These are phyloP conservation scores for Cenopis cana DNA, from an alignment of 2,888 invertebrate genomes.

Conservation along the genomic window DNA sequence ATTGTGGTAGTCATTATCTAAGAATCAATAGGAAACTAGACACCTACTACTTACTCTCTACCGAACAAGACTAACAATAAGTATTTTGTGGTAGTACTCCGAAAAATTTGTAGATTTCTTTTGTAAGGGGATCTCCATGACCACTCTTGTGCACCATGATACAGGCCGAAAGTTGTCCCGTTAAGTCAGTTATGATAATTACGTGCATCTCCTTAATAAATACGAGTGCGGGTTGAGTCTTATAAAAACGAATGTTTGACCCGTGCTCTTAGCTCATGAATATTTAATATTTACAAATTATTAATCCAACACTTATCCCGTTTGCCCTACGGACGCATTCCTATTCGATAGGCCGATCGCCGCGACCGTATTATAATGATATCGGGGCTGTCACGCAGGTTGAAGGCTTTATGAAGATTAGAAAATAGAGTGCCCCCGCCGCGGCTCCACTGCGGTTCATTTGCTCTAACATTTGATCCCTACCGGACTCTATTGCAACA, in stretches of 20 bases:
- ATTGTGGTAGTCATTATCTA: too few relatives aligned
- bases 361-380: conserved; percentile 63
- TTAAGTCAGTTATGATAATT: conserved; percentile 80
- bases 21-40: too few relatives aligned
- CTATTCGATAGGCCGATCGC: conserved; percentile 60
- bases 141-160: conserved; percentile 59
- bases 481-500: conserved; percentile 23
- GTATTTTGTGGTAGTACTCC: too few relatives aligned
- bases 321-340: conserved; percentile 65
- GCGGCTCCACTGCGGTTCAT: conserved; percentile 46
- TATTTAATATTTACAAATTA: conserved; percentile 85
- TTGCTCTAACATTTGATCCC: conserved; percentile 48
- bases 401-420: conserved; percentile 79
- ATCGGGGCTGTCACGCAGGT: conserved; percentile 67
- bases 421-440: conserved; percentile 69
- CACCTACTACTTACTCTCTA: too few relatives aligned
- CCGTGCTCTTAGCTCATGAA: conserved; percentile 80
- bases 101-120: too few relatives aligned
- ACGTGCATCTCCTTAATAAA: conserved; percentile 79
- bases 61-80: too few relatives aligned
- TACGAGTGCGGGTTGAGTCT: conserved; percentile 73
- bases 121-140: conserved; percentile 55
- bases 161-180: conserved; percentile 60
- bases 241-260: conserved; percentile 79
- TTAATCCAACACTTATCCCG: conserved; percentile 81